Evolutionary conservation across 2,888 invertebrate genomes (phyloP).

Genomic region (Drosophila mimica): DNA sequence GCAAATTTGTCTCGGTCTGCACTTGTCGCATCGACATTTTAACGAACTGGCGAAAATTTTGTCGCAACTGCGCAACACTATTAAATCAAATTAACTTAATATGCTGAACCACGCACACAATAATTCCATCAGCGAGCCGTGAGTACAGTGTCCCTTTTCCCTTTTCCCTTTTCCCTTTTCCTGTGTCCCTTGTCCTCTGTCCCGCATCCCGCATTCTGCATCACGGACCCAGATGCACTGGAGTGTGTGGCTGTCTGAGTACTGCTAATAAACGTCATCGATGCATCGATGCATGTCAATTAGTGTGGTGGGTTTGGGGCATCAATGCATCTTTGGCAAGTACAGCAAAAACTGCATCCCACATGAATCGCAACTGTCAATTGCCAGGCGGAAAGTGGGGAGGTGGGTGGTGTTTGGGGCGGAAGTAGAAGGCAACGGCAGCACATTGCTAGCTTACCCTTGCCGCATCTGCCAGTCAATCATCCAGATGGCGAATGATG

Average conservation of each 20-base stretch:
- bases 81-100: conserved; percentile 74
- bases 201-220: neutral
- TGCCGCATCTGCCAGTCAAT: conserved; percentile 56
- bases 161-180: neutral
- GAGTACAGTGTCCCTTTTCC: neutral
- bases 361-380: conserved; percentile 80
- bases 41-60: conserved; percentile 29
- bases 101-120: conserved; percentile 68
- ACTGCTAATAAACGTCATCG: conserved; percentile 78
- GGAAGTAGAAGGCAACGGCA: neutral
- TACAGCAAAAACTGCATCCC: conserved; percentile 70
- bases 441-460: conserved; percentile 27
- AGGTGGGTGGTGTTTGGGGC: neutral
- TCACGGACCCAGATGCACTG: conserved; percentile 11
- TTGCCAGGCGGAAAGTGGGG: conserved; percentile 24
- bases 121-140: conserved; percentile 63
- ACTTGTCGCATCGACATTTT: conserved; percentile 12
- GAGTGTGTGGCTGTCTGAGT: conserved; percentile 64
- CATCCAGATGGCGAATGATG: conserved; percentile 57
- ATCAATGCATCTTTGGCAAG: conserved; percentile 67
- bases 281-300: conserved; percentile 80
- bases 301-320: conserved; percentile 39
- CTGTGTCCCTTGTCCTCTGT: neutral
- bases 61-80: conserved; percentile 23
- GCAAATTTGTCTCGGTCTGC: neutral